Evolutionary conservation across 2,888 invertebrate genomes (phyloP).

Genomic region (Polyploca ridens): DNA sequence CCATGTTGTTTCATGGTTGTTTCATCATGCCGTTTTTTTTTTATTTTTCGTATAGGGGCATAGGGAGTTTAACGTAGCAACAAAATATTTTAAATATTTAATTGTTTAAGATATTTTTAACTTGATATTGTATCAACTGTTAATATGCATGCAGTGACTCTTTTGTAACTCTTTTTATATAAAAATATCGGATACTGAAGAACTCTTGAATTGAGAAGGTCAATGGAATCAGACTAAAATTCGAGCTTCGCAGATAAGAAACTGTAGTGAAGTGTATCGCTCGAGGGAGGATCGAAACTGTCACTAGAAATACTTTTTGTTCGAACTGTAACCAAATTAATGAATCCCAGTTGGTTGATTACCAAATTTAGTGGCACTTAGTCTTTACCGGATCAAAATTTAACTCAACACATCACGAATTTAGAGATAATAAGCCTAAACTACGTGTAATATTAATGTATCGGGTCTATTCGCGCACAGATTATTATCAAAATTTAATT

Average conservation of each 20-base stretch:
- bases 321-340: neutral
- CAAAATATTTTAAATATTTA: too few species aligned
- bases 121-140: neutral
- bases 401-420: too few species aligned
- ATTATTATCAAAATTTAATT: too few species aligned
- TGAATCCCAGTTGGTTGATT: neutral
- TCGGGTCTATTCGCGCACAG: too few species aligned
- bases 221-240: conserved; percentile 2
- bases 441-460: too few species aligned
- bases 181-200: neutral
- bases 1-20: too few species aligned
- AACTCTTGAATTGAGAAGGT: conserved; percentile 1
- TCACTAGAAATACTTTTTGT: neutral
- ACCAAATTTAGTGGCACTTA: too few species aligned
- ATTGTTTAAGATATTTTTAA: neutral
- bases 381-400: too few species aligned
- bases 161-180: neutral
- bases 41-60: too few species aligned
- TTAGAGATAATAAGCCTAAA: too few species aligned
- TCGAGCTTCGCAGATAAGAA: neutral
- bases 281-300: neutral
- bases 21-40: too few species aligned
- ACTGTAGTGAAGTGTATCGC: conserved; percentile 5
- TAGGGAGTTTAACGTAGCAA: too few species aligned
- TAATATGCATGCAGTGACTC: neutral